Conservation (phyloP, 2,888 invertebrate genomes). For the Aphrophora alni region DNA sequence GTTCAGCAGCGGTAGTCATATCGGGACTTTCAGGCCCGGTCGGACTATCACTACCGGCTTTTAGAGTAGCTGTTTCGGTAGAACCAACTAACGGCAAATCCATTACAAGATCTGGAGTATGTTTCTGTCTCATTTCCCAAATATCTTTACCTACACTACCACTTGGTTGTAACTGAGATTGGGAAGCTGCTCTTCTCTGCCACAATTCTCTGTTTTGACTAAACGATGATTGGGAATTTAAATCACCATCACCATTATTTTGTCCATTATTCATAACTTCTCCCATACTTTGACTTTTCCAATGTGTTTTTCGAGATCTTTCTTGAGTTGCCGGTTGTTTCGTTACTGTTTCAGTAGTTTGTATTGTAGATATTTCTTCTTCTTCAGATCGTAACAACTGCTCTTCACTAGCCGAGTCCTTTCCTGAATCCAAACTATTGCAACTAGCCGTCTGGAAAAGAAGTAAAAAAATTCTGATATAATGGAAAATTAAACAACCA, state of each 20-base stretch:
- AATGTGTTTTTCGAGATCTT: constrained; percentile 51
- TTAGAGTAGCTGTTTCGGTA: constrained; percentile 35
- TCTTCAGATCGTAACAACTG: constrained; percentile 42
- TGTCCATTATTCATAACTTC: constrained; percentile 60
- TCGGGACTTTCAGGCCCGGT: constrained; percentile 65
- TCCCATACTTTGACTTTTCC: constrained; percentile 62
- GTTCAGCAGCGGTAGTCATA: constrained; percentile 76
- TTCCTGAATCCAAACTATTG: constrained; percentile 44
- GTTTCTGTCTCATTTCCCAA: constrained; percentile 61
- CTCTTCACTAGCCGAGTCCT: constrained; percentile 44
- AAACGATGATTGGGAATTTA: constrained; percentile 55
- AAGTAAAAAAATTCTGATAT: too few species aligned
- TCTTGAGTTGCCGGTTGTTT: constrained; percentile 26
- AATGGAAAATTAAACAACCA: too few species aligned
- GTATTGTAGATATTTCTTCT: constrained; percentile 17
- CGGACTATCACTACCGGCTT: constrained; percentile 41
- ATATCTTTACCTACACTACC: constrained; percentile 50
- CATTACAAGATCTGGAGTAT: constrained; percentile 83
- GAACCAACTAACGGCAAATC: constrained; percentile 69
- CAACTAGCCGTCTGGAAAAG: constrained; percentile 38
- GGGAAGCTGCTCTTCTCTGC: constrained; percentile 66
- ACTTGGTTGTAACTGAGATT: constrained; percentile 55
- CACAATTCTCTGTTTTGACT: constrained; percentile 65
- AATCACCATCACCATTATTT: constrained; percentile 50
- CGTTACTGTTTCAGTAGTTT: constrained; percentile 6